Evolutionary conservation across 2,888 invertebrate species (phyloP), one percentile per base, ranked within the genome.

Genomic region (Trichopria drosophilae): DNA sequence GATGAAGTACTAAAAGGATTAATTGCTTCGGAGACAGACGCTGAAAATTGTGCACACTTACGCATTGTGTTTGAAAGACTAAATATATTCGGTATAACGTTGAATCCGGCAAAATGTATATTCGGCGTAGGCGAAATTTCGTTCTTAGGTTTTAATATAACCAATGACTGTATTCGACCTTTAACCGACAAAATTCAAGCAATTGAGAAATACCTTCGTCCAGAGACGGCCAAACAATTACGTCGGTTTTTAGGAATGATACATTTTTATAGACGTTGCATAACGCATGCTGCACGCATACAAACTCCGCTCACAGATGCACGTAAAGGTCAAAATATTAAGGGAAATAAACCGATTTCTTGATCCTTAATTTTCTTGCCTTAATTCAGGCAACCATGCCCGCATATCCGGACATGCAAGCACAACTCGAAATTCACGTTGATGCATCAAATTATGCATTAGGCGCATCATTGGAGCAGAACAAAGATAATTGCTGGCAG

Each of bases 191-290:
- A 68, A 46, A 69, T 73, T 3, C 39, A 66, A 36, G 65, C 58
- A 4, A 67, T 73, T 1, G 7, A 7, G 15, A 36, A 60, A 2
- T 67, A 60, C 24, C 51, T 60, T 5, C 50, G 51, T 35, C 73
- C 72, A 2, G 39, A 47, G 18, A 69, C 65, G 1, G 63, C 63
- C 1, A 62, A 62, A 15, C 58, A 67, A 20, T 55, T 76, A 0
- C 51, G 66, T 4, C 55, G 61, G 22, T 73, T 72, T 54, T 45
- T 74, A 3, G 73, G 72, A 1, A 71, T 72, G 65, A 6, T 72
- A 2, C 75, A 72, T 55, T 74, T 69, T 58, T 73, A 74, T 39
- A 47, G 74, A 6, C 41, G 67, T 5, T 75, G 66, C 52, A 53
- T 76, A 1, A 68, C 69, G 3, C 41, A 67, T 3, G 67, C 73